Percentiles rank a stretch among this genome's conserved stretches.
These are phyloP conservation scores for Ondatra zibethicus DNA, from an alignment of 2,113 vertebrate species.

Conservation along the genomic window DNA sequence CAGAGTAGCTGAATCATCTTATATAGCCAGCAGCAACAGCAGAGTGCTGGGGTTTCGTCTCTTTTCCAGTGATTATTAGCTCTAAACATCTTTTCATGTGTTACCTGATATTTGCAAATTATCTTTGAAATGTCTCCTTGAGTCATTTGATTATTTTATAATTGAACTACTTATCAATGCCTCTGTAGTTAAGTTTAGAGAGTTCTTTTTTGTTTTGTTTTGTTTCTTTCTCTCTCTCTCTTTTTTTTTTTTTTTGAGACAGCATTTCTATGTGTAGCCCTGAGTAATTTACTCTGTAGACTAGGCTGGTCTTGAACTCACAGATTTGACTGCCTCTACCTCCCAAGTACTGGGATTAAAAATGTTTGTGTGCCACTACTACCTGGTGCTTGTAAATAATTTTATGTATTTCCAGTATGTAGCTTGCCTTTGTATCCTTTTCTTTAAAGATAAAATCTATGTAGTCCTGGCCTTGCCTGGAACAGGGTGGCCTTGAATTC, in stretches of 20 bases:
- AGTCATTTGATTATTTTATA: conserved; percentile 1
- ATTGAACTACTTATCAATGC: background rate
- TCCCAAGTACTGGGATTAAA: background rate
- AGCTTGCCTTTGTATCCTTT: background rate
- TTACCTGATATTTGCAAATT: background rate
- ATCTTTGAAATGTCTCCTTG: conserved; percentile 13
- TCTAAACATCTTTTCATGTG: background rate
- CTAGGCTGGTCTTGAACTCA: background rate
- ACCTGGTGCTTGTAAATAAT: background rate
- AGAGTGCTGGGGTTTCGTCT: background rate
- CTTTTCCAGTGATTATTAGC: background rate
- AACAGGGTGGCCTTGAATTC: background rate
- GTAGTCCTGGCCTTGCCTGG: background rate
- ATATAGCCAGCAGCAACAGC: background rate
- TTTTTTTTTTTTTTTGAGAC: too few species aligned
- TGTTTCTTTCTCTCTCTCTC: too few species aligned
- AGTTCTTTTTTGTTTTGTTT: background rate
- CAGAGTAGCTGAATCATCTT: background rate
- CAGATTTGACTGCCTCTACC: background rate
- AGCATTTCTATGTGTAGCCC: too few species aligned
- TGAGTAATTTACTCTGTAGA: background rate
- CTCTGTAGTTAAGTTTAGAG: conserved; percentile 10
- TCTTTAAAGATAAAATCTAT: background rate
- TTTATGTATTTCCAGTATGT: too few species aligned
- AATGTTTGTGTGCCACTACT: background rate